A percentile compares a stretch with the other conserved stretches of the same genome.
Conservation (phyloP, 2,888 invertebrate genomes). For the Xanthia icteritia region DNA sequence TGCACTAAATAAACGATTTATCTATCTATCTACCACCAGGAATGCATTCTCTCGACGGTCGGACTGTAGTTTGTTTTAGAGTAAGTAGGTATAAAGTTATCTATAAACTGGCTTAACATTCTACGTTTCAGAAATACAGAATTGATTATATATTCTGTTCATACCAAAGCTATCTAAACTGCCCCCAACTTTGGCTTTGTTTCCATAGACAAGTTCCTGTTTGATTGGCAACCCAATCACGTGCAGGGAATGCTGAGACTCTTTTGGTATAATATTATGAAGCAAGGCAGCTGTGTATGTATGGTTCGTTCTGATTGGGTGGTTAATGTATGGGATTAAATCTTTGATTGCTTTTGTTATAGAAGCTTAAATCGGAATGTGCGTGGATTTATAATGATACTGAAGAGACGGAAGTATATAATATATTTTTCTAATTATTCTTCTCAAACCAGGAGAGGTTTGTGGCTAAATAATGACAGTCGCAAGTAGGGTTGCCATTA, state of each 20-base stretch:
- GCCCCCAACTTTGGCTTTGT: not conserved
- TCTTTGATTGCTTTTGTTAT: slow-evolving; percentile 29
- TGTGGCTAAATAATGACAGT: too few species aligned
- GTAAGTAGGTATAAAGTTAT: too few species aligned
- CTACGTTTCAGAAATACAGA: not conserved
- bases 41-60: too few species aligned
- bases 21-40: too few species aligned
- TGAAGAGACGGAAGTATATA: not conserved
- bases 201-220: not conserved
- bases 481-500: too few species aligned
- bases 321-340: slow-evolving; percentile 2
- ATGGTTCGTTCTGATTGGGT: slow-evolving; percentile 9
- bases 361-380: not conserved
- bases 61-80: too few species aligned
- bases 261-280: not conserved
- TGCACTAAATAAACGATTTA: too few species aligned
- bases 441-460: too few species aligned
- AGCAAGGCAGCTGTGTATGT: too few species aligned
- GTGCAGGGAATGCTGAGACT: not conserved
- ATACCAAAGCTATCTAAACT: not conserved
- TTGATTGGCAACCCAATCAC: slow-evolving; percentile 1
- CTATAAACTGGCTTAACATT: not conserved
- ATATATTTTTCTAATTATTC: too few species aligned
- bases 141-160: not conserved
- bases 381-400: not conserved